Percentiles rank a stretch among this genome's conserved stretches.
Evolutionary conservation across 2,797 vertebrate genomes (phyloP).

Genomic region (Chelonia mydas): DNA sequence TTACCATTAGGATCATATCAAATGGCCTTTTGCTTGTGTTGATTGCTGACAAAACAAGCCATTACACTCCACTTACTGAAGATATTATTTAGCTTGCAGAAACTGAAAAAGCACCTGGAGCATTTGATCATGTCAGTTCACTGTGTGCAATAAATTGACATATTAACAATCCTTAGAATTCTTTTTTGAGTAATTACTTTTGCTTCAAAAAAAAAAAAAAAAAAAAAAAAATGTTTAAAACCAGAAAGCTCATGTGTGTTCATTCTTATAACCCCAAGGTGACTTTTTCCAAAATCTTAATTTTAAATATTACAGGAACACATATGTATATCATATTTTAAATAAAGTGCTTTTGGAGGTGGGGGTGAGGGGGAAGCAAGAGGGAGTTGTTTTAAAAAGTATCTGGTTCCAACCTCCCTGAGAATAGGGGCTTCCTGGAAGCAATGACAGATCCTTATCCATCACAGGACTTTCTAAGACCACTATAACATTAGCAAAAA

Average conservation of each 20-base stretch:
- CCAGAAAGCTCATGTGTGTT: not conserved
- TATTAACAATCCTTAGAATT: not conserved
- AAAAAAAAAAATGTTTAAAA: not conserved
- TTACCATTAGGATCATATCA: slow-evolving; percentile 8
- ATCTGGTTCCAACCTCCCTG: not conserved
- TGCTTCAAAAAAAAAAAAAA: not conserved
- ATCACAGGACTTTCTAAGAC: not conserved
- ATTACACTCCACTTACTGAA: not conserved
- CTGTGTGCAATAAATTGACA: not conserved
- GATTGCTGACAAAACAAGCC: slow-evolving; percentile 57
- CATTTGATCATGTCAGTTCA: not conserved
- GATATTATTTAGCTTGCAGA: not conserved
- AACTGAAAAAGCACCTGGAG: not conserved
- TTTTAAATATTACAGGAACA: not conserved
- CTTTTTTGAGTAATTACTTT: not conserved
- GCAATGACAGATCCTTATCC: not conserved
- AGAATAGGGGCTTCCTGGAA: not conserved
- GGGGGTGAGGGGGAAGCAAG: accelerated
- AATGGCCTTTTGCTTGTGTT: slow-evolving; percentile 49
- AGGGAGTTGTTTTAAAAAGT: not conserved
- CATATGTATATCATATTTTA: not conserved
- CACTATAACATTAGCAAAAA: not conserved
- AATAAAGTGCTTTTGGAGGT: accelerated
- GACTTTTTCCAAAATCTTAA: not conserved
- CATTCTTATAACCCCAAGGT: not conserved